Evolutionary conservation across 2,888 invertebrate species (phyloP).

Genomic region (Theristus sp.): DNA sequence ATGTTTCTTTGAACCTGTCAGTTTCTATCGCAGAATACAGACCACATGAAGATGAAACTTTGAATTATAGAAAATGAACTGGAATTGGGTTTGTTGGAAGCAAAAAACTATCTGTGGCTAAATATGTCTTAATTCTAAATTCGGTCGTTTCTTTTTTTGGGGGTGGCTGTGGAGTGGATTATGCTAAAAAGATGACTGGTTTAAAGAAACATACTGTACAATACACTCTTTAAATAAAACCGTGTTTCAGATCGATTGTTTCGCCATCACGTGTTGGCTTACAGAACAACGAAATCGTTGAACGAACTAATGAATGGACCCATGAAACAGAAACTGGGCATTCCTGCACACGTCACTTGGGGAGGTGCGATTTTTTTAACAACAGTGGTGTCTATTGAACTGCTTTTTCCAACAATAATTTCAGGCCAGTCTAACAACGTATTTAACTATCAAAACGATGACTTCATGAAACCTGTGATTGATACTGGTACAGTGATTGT

Average conservation of each 20-base stretch:
- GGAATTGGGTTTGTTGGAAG: no score
- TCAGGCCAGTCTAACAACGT: constrained; percentile 40
- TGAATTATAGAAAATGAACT: no score
- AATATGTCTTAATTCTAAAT: no score
- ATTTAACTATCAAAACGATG: constrained; percentile 42
- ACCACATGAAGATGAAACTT: no score
- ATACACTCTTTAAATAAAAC: no score
- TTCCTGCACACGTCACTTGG: constrained; percentile 48
- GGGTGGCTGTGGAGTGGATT: not conserved
- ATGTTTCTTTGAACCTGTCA: no score
- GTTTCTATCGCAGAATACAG: no score
- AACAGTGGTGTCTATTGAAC: no score
- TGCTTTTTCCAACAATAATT: no score
- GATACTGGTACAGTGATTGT: constrained; percentile 44
- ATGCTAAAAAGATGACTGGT: not conserved
- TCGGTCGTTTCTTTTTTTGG: no score
- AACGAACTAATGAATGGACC: constrained; percentile 48
- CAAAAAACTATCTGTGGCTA: no score
- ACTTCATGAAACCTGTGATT: constrained; percentile 64
- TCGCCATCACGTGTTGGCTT: constrained; percentile 15
- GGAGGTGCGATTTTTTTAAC: constrained; percentile 35
- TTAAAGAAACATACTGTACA: constrained; percentile 2
- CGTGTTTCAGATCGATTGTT: constrained; percentile 13
- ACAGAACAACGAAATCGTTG: constrained; percentile 15
- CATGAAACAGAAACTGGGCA: constrained; percentile 46